Evolutionary conservation across 2,888 invertebrate genomes (phyloP), one percentile per base, ranked within the genome.

Genomic region (Lasioglossum villosulum): DNA sequence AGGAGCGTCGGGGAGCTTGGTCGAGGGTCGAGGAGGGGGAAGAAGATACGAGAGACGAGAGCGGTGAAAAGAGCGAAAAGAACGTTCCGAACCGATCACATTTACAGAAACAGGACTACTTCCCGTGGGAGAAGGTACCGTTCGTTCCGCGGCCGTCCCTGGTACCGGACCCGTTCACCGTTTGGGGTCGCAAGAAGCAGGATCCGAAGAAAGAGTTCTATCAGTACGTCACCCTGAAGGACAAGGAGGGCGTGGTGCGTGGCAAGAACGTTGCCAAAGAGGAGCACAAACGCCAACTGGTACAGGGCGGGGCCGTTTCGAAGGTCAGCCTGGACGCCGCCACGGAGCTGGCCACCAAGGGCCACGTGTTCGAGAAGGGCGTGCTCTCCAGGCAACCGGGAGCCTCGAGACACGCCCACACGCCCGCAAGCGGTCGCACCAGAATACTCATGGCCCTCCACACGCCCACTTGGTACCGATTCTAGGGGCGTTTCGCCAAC

Each of bases 121-220:
- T 98, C 94, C 98, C 98, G 94, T 98, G 98, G 98, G 97, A 98
- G 96, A 98, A 97, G 96, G 97, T 97, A 95, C 98, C 98, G 93
- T 97, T 96, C 96, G 98, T 98, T 93, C 97, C 98, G 92, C 96
- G 98, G 91, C 98, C 98, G 93, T 97, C 98, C 94, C 96, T 98
- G 95, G 97, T 98, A 92, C 97, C 98, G 91, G 97, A 98, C 95
- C 98, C 98, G 89, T 97, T 98, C 95, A 98, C 98, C 90, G 98
- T 98, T 90, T 98, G 97, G 96, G 98, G 98, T 76, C 96, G 97
- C 87, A 96, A 97, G 92, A 95, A 95, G 83, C 93, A 93, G 85
- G 94, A 95, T 77, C 94, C 95, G 27, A 86, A 93, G 71, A 94
- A 94, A 89, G 94, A 95, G 80, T 94, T 94, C 84, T 95, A 95